phyloP scores from a whole-genome alignment of 2,113 vertebrate genomes.

The Prietella phreatophila region DNA sequence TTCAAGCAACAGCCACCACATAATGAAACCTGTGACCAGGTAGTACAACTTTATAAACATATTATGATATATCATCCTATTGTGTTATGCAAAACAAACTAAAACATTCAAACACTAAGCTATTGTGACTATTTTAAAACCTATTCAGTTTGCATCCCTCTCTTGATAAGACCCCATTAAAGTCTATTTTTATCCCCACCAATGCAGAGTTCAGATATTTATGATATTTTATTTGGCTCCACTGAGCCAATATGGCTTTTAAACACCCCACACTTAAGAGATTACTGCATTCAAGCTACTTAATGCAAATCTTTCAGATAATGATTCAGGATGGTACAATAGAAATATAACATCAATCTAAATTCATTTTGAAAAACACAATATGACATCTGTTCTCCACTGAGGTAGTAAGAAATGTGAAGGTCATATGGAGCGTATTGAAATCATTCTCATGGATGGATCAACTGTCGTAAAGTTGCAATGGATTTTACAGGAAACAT shows the following conservation, averaged over 20 bases:
- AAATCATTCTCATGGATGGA: no score
- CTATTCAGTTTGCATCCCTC: background rate
- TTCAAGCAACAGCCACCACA: background rate
- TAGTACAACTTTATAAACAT: background rate
- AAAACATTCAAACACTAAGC: background rate
- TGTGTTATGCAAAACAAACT: background rate
- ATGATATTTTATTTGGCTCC: background rate
- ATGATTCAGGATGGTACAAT: background rate
- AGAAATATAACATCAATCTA: background rate
- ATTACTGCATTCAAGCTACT: background rate
- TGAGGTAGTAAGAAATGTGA: background rate
- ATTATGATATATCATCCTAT: background rate
- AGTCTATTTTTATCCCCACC: background rate
- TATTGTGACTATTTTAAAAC: background rate
- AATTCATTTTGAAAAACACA: background rate
- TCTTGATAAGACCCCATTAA: background rate
- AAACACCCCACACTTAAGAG: background rate
- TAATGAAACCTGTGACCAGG: background rate
- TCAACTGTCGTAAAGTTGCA: no score
- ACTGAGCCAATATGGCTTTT: background rate
- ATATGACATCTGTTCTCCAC: background rate
- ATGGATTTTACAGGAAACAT: no score
- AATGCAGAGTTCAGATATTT: background rate
- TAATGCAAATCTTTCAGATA: background rate
- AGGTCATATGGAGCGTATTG: background rate